Evolutionary conservation across 2,113 vertebrate species (phyloP), one percentile per base, ranked within the genome.

Genomic region (Gnathonemus longibarbis): DNA sequence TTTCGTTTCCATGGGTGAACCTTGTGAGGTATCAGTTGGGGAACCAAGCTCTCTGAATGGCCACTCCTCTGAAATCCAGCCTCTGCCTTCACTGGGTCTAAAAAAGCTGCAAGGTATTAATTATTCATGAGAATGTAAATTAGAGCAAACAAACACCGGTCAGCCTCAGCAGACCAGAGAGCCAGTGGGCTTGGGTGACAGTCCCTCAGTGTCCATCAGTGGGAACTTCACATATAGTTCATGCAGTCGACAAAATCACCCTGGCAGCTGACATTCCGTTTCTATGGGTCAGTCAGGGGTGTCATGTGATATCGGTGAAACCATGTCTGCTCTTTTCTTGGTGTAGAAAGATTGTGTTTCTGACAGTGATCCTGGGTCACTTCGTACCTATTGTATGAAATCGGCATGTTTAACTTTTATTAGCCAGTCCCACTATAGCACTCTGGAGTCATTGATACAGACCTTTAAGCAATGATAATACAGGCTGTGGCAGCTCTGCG

Each of bases 121-220:
- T 85, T 86, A 89, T 90, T 90, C 74, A 90, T 90, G 56, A 24
- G 39, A 48, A 58, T 90, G 53, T 89, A 89, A 89, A 90, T 89
- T 90, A 88, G 90, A 84, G 50, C 70, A 90, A 90, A 83, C 83
- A 90, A 84, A 89, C 52, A 58, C 90, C 50, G 3, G 52, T 74
- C 87, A 77, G 50, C 39, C 66, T 62, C n/a, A 17, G 88, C 46
- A 84, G 80, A 42, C 80, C 42, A 70, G 50, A 83, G 70, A 90
- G 52, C 74, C 83, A 90, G 66, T 80, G 87, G 90, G 74, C 74
- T 84, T 50, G 49, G 49, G 74, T 80, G 87, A 42, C 35, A n/a
- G 27, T 80, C 80, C 46, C 90, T 53, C 46, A 6, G 49, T 31
- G n/a, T 19, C 49, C 39, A 45, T 88, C 86, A 52, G 42, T 46